Base-by-base conservation (phyloP, 2,888 invertebrate genomes). In the Girardia tigrina region DNA sequence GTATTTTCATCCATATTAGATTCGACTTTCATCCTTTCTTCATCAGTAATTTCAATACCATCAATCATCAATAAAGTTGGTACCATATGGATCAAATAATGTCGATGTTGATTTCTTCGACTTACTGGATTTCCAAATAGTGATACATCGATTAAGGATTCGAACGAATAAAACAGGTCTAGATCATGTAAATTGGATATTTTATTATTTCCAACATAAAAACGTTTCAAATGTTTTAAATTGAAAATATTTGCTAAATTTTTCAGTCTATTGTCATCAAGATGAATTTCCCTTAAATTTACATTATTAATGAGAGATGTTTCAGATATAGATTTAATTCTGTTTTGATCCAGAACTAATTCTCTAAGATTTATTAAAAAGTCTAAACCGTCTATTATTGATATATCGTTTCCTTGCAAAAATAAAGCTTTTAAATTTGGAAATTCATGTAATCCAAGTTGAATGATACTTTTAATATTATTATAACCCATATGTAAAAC, bases 401-500 rank as follows among this genome's bases (percentile, higher is more conserved):
- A 79, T 29, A 84, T 83, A 75, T 84, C 84, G 79, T 84, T 84
- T 27, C 83, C 83, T 82, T 78, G 70, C 56, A 84, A 78, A 78
- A 84, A 84, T 16, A 84, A 79, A 69, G 83, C 83, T 77, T 83
- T 84, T 2, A 84, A 78, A 29, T 82, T 82, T 0, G 83, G 81
- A 20, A 84, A 77, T 12, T 83, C 78, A 76, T 80, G 79, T 23
- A 84, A 78, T 78, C 84, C 84, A 56, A 84, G 78, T 8, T 78
- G 77, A 2, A 79, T 78, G 79, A 84, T 80, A 77, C 83, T 83
- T 78, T 81, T 82, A 74, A 84, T 83, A 29, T 82, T 81, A 78
- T 84, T 84, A 79, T 83, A 84, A 78, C 79, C 81, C 42, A 84
- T 78, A 78, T 84, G 84, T 71, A 84, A 78, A 20, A 84, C 84